A percentile compares a stretch with the other conserved stretches of the same genome.
Evolutionary conservation across 2,888 invertebrate genomes (phyloP).

Genomic region (Ischnura elegans): DNA sequence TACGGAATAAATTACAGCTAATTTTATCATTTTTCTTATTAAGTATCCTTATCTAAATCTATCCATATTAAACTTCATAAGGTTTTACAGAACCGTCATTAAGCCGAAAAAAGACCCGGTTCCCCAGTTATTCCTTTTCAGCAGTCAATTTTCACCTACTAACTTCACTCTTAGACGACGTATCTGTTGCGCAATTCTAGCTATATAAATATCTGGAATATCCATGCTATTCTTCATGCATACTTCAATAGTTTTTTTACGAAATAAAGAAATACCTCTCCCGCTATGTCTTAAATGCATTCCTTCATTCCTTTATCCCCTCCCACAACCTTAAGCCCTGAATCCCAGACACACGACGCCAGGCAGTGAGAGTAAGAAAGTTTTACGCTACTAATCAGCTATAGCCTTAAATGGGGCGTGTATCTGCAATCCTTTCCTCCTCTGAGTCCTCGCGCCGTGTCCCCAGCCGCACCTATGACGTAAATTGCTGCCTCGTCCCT

Average conservation of each 20-base stretch:
- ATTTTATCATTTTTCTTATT: no score
- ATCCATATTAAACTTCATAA: no score
- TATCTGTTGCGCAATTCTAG: no score
- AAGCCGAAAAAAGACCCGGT: no score
- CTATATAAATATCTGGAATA: no score
- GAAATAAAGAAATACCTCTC: not conserved
- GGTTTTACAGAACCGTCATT: no score
- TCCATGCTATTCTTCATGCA: not conserved
- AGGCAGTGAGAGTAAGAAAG: not conserved
- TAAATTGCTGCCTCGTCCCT: not conserved
- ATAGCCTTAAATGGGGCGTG: not conserved
- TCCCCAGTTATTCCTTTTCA: no score
- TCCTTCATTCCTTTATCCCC: not conserved
- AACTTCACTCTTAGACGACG: no score
- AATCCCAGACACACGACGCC: not conserved
- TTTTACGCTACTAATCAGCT: not conserved
- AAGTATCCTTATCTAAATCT: no score
- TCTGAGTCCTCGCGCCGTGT: not conserved
- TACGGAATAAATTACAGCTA: no score
- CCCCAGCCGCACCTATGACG: constrained; percentile 17
- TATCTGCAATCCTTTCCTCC: not conserved
- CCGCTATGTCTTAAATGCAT: not conserved
- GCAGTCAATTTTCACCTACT: no score
- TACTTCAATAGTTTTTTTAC: not conserved
- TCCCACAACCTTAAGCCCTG: not conserved